phyloP scores from a whole-genome alignment of 2,113 vertebrate species.

The Myrmecophaga tridactyla region DNA sequence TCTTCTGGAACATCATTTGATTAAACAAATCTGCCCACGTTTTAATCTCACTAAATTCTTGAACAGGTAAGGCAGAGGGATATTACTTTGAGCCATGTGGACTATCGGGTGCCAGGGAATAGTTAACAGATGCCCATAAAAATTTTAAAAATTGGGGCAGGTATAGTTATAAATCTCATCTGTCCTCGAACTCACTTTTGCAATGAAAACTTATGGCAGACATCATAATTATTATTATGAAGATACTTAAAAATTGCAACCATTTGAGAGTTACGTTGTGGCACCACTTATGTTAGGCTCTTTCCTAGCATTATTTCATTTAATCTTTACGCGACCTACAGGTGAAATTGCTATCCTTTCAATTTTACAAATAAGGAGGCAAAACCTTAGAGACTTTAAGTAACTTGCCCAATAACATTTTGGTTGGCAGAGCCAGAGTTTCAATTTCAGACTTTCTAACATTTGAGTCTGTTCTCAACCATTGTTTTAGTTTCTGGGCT shows the following conservation, averaged over 20 bases:
- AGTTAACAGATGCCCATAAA: neutral
- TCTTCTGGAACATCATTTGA: slow-evolving; percentile 78
- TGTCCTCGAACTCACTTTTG: neutral
- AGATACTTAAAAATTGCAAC: neutral
- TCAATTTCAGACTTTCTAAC: neutral
- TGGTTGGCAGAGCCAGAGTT: neutral
- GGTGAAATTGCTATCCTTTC: slow-evolving; percentile 38
- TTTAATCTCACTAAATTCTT: slow-evolving; percentile 66
- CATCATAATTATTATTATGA: neutral
- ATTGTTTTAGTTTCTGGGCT: no score
- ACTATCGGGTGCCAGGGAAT: neutral
- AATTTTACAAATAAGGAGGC: slow-evolving; percentile 1
- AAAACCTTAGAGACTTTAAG: neutral
- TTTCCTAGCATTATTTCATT: slow-evolving; percentile 42
- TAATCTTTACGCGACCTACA: neutral
- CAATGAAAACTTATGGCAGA: neutral
- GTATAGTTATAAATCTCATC: neutral
- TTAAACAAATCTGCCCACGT: slow-evolving; percentile 78
- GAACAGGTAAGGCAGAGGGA: slow-evolving; percentile 4
- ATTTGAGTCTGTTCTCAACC: neutral
- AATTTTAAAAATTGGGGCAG: neutral
- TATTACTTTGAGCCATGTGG: slow-evolving; percentile 32
- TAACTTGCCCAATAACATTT: neutral
- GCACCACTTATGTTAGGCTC: neutral
- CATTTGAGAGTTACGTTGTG: neutral